phyloP scores from a whole-genome alignment of 1,140 invertebrate genomes.

The Drosophila tani region DNA sequence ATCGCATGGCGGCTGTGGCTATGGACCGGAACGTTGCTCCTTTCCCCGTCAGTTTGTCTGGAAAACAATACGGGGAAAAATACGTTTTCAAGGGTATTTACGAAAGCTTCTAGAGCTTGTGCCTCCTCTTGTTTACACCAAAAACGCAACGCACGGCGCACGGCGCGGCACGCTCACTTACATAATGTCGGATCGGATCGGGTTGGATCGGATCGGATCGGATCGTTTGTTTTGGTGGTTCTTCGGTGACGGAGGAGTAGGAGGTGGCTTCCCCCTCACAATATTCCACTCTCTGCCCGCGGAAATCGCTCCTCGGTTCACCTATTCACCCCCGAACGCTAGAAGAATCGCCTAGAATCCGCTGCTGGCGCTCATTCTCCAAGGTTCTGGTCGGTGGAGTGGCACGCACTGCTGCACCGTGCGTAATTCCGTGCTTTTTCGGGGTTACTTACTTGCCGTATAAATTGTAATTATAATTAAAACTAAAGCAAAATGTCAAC shows the following conservation, averaged over 20 bases:
- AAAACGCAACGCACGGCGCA: neutral
- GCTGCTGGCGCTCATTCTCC: constrained; percentile 26
- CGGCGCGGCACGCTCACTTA: constrained; percentile 37
- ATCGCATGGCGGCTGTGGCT: constrained; percentile 89
- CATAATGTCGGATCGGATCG: constrained; percentile 33
- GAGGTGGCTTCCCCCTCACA: constrained; percentile 3
- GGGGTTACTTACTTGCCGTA: constrained; percentile 31
- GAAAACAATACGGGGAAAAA: neutral
- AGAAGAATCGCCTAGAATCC: constrained; percentile 23
- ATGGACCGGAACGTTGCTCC: neutral
- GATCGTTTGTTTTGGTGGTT: constrained; percentile 43
- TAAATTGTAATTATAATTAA: constrained; percentile 50
- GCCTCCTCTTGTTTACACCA: constrained; percentile 33
- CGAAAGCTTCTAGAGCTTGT: constrained; percentile 1
- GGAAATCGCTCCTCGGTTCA: constrained; percentile 12
- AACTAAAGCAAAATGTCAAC: constrained; percentile 49
- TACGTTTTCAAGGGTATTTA: neutral
- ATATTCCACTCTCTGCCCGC: neutral
- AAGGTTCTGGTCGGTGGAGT: constrained; percentile 14
- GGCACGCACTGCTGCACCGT: constrained; percentile 4
- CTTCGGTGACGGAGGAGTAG: constrained; percentile 4
- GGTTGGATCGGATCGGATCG: neutral
- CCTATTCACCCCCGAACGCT: constrained; percentile 20
- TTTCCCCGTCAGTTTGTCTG: constrained; percentile 9
- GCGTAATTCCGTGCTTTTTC: constrained; percentile 6